Evolutionary conservation across 2,113 vertebrate genomes (phyloP), one percentile per base, ranked within the genome.

Genomic region (Condylura cristata): DNA sequence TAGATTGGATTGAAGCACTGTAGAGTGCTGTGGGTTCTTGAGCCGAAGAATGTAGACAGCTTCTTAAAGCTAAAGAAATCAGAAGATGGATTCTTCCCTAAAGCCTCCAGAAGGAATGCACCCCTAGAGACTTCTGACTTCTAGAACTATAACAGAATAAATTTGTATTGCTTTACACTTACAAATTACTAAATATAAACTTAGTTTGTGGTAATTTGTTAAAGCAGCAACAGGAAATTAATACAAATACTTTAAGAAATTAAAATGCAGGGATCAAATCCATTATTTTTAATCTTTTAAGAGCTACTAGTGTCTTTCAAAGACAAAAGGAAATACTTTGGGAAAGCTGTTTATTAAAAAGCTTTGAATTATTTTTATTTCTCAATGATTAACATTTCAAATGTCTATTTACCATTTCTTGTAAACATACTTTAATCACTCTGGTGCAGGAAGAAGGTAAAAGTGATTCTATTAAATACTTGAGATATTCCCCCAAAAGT

Each of bases 271-370:
- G 16, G 71, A 48, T 71, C 60, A 11, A 60, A 10, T 53, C 26
- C 32, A 46, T 78, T 46, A 46, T 46, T 80, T 79, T 28, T 60
- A 44, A 89, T 63, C 61, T 60, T 44, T 92, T 75, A 84, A 66
- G 20, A 92, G 12, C 4, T 63, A 12, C 6, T 37, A 51, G 30
- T 75, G 8, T 65, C 65, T 95, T 91, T 81, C 37, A 84, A 41
- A 92, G 58, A 53, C 26, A 37, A 28, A 78, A 68, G n/a, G 37
- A 68, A 94, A 80, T 87, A 44, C 46, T 46, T 71, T 76, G 46
- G n/a, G 58, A 76, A 92, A 58, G 53, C 20, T 76, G 70, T 58
- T 71, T 93, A 63, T 87, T 84, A 37, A 58, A 91, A 53, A 58
- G 4, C 8, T 78, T 78, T 68, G 28, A 83, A 65, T 22, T 89